Evolutionary conservation across 2,797 vertebrate genomes (phyloP).

Genomic region (Bradypodion ventrale): DNA sequence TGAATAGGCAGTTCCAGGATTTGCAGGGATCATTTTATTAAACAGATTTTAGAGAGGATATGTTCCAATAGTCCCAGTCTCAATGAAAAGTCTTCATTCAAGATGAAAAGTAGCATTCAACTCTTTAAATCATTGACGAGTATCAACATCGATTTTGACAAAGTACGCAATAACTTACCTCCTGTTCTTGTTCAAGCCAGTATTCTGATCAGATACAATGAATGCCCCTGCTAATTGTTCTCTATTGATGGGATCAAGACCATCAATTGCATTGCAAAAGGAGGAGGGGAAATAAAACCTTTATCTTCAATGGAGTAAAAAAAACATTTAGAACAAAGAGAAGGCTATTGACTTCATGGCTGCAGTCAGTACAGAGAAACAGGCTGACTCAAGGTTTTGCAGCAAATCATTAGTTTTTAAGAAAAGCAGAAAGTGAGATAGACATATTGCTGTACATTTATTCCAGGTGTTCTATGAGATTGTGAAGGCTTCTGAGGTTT

Average conservation of each 20-base stretch:
- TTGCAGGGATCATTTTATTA: not conserved
- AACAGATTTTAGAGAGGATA: not conserved
- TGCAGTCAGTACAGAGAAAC: not conserved
- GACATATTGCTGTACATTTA: not conserved
- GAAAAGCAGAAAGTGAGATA: not conserved
- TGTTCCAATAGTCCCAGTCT: not conserved
- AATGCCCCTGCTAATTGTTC: not conserved
- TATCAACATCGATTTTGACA: not conserved
- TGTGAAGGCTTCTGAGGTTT: not conserved
- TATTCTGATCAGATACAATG: not conserved
- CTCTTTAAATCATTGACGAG: not conserved
- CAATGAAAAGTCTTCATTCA: not conserved
- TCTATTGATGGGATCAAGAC: not conserved
- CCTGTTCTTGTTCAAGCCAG: too few relatives aligned
- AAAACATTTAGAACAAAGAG: not conserved
- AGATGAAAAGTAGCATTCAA: not conserved
- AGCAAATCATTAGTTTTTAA: not conserved
- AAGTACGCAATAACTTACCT: not conserved
- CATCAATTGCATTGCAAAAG: not conserved
- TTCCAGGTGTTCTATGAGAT: not conserved
- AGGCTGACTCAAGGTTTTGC: not conserved
- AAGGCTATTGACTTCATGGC: conserved; percentile 2
- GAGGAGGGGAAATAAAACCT: not conserved
- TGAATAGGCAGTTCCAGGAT: too few relatives aligned
- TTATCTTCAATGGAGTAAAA: not conserved